Base-by-base conservation (phyloP, 2,113 vertebrate genomes). In the Tachuris rubrigastra region DNA sequence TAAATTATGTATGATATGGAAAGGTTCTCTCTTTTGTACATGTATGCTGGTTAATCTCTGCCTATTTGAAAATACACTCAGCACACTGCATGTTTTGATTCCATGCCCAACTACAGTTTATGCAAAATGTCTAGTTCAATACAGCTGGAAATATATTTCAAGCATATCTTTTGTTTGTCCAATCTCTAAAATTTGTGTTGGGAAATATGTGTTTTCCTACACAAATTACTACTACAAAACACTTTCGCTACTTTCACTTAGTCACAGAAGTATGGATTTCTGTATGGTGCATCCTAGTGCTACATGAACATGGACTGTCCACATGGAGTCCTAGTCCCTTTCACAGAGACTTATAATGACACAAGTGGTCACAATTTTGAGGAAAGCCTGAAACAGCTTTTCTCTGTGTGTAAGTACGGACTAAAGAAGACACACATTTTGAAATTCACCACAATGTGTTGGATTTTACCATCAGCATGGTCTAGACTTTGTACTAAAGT, bases 261-360 rank as follows among this genome's bases (percentile, higher is more conserved):
- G n/a, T 46, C 30, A 37, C 23, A 42, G 18, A 59, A 52, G 8
- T 46, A 28, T 10, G 6, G 47, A 59, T 39, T 78, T 81, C 41
- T 50, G 0, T 31, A 19, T 27, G 23, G 22, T 49, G 17, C 15
- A 42, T 58, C 25, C 30, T 14, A 50, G 5, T 23, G 22, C 23
- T 44, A 35, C 5, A 5, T 4, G 5, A 71, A 22, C 1, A 3
- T 3, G 80, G n/a, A 33, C 39, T 6, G 1, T 46, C 22, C 28
- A 17, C 12, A 3, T 3, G 53, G 10, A 73, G 28, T 7, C 8
- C n/a, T 14, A 49, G 11, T 7, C 22, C 14, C 21, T 58, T 39
- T 80, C 20, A 52, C 37, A 67, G 10, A 42, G 9, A 49, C 9
- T 60, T 65, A 27, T 0, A 39, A 66, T 1, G 7, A 22, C 1